Conservation (phyloP, 2,888 invertebrate genomes). For the Sussaba pulchella region DNA sequence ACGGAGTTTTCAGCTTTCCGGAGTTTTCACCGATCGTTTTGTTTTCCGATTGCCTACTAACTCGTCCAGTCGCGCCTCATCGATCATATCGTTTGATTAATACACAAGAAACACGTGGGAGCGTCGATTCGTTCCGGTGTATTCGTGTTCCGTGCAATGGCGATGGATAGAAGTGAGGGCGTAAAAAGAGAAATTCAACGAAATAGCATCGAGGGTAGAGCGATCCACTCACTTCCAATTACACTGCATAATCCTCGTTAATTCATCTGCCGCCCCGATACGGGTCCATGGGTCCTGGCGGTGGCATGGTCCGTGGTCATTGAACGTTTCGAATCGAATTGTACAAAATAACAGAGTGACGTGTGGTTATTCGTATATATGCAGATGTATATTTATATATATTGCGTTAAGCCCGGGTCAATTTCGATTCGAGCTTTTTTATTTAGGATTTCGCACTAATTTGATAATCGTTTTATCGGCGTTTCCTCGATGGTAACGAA, state of each 20-base stretch:
- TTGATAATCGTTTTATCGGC: neutral
- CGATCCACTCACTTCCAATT: constrained; percentile 30
- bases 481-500: too few species aligned
- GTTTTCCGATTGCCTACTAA: neutral
- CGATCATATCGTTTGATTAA: constrained; percentile 31
- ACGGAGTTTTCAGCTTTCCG: constrained; percentile 1
- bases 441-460: neutral
- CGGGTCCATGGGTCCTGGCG: neutral
- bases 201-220: constrained; percentile 29
- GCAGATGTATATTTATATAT: neutral
- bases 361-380: neutral
- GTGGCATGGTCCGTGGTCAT: neutral
- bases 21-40: neutral
- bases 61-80: neutral
- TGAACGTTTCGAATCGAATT: constrained; percentile 20
- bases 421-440: constrained; percentile 10
- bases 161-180: constrained; percentile 5
- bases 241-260: constrained; percentile 41
- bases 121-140: neutral
- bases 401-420: neutral
- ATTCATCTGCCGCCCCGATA: constrained; percentile 24
- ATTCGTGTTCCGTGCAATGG: constrained; percentile 8
- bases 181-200: constrained; percentile 4
- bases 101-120: neutral
- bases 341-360: constrained; percentile 22